A percentile compares a stretch with the other conserved stretches of the same genome.
Evolutionary conservation across 2,797 vertebrate genomes (phyloP).

Genomic region (Petrocephalus sullivani): DNA sequence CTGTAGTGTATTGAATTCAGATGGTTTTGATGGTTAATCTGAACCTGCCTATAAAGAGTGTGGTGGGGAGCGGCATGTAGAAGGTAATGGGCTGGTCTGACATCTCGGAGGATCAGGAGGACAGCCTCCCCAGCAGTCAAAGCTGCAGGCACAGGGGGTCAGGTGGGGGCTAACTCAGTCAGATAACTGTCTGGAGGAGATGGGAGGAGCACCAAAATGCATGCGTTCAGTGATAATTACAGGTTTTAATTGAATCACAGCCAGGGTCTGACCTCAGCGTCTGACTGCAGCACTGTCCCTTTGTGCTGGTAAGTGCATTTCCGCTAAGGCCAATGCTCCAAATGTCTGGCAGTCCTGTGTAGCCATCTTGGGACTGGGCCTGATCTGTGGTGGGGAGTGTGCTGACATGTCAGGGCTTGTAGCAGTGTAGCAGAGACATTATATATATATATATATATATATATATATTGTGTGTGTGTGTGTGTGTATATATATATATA

Average conservation of each 20-base stretch:
- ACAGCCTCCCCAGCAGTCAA: conserved; percentile 29
- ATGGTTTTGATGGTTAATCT: not conserved
- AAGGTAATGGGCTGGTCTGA: not conserved
- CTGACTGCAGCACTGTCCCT: conserved; percentile 50
- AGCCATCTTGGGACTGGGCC: conserved; percentile 19
- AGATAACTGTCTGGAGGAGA: conserved; percentile 40
- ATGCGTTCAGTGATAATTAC: conserved; percentile 62
- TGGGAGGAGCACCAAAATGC: conserved; percentile 39
- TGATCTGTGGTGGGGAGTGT: not conserved
- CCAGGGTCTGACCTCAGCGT: conserved; percentile 38
- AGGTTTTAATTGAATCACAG: conserved; percentile 73
- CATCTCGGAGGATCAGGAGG: not conserved
- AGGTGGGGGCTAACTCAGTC: conserved; percentile 28
- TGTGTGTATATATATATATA: too few relatives aligned
- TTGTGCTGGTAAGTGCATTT: conserved; percentile 35
- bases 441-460: not conserved
- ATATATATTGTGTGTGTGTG: too few relatives aligned
- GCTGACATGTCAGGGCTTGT: not conserved
- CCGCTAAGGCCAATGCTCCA: conserved; percentile 30
- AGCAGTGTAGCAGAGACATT: not conserved
- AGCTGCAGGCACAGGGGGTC: not conserved
- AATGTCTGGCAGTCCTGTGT: conserved; percentile 11
- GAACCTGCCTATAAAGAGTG: not conserved
- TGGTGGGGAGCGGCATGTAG: not conserved
- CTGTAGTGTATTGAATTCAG: not conserved